Conservation (phyloP, 35 echinoderm and acorn worm species). For the Lytechinus pictus region DNA sequence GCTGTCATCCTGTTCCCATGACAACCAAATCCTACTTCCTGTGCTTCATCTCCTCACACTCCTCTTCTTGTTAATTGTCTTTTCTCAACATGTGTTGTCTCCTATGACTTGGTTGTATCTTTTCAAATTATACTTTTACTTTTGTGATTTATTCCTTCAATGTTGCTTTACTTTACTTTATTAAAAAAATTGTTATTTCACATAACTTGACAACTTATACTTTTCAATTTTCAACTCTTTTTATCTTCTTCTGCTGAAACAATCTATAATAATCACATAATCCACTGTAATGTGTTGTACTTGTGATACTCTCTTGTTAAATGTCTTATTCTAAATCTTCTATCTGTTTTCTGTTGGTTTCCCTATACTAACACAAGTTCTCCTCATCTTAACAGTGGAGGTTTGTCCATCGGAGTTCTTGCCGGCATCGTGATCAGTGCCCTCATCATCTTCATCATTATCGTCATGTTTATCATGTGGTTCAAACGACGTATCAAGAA, state of each 20-base stretch:
- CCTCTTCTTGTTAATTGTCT: not conserved
- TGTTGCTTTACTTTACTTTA: not conserved
- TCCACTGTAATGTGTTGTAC: not conserved
- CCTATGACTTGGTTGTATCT: not conserved
- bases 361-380: not conserved
- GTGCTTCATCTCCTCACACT: not conserved
- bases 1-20: not conserved
- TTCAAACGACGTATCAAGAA: conserved; percentile 46
- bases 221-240: not conserved
- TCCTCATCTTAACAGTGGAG: not conserved
- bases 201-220: not conserved
- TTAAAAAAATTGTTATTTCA: not conserved
- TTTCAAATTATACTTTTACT: not conserved
- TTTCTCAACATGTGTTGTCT: too few relatives aligned
- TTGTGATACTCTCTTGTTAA: not conserved
- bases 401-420: not conserved
- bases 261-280: not conserved
- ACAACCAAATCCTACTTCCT: not conserved
- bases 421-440: conserved; percentile 1
- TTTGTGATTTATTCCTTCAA: not conserved
- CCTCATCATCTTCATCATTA: conserved; percentile 18
- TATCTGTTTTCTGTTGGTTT: not conserved
- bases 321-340: not conserved
- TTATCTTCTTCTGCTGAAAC: not conserved
- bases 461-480: conserved; percentile 13